Conservation (phyloP, 2,113 vertebrate genomes). For the Tenrec ecaudatus region DNA sequence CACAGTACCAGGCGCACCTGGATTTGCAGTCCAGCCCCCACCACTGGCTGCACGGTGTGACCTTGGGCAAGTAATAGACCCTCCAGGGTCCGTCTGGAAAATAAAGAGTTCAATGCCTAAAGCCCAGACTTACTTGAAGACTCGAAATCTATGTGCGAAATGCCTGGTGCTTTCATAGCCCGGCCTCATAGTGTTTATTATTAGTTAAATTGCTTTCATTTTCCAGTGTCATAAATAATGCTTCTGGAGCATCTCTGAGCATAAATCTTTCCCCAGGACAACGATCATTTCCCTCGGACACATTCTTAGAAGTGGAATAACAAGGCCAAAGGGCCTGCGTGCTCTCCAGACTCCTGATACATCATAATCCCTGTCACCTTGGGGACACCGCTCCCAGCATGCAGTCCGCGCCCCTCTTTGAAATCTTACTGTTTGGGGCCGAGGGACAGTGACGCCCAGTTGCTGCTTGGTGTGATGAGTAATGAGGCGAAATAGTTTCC, state of each 20-base stretch:
- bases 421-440: constrained; percentile 30
- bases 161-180: constrained; percentile 48
- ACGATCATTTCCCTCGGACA: constrained; percentile 64
- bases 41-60: not conserved
- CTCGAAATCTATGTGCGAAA: constrained; percentile 43
- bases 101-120: not conserved
- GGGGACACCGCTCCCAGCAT: constrained; percentile 7
- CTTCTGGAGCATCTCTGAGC: constrained; percentile 65
- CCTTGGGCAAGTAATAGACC: constrained; percentile 24
- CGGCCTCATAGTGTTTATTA: constrained; percentile 71
- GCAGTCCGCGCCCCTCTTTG: not conserved
- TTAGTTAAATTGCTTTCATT: constrained; percentile 77
- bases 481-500: constrained; percentile 60
- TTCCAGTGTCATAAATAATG: constrained; percentile 75
- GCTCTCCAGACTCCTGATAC: constrained; percentile 45
- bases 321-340: constrained; percentile 55
- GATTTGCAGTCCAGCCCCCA: not conserved
- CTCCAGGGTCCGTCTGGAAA: not conserved
- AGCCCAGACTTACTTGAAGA: not conserved
- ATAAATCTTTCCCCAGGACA: constrained; percentile 73
- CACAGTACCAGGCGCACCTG: not conserved
- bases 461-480: constrained; percentile 64
- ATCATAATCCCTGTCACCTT: not conserved
- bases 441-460: not conserved
- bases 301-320: constrained; percentile 71